phyloP scores from a whole-genome alignment of 2,113 vertebrate species.

The Passer domesticus region DNA sequence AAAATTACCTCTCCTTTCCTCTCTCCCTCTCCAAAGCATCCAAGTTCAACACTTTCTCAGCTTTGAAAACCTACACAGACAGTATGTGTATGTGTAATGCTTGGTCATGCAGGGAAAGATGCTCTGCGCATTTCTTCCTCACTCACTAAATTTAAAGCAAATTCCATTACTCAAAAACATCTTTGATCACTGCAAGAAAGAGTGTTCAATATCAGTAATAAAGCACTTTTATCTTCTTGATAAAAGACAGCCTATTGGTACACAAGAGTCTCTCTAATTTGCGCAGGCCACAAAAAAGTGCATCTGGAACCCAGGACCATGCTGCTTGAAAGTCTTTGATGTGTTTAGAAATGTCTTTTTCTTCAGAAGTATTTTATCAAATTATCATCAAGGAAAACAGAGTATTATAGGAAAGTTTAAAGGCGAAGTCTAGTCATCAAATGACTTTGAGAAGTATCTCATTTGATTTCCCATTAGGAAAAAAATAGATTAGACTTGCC shows the following conservation, averaged over 20 bases:
- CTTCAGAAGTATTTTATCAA: neutral
- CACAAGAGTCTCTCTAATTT: neutral
- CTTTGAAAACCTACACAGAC: neutral
- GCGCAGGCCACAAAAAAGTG: neutral
- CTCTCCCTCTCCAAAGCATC: neutral
- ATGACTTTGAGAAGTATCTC: neutral
- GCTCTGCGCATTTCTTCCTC: neutral
- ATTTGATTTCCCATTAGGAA: neutral
- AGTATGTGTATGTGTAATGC: neutral
- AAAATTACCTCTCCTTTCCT: neutral
- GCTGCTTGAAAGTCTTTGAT: neutral
- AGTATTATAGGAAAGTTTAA: slow-evolving; percentile 3
- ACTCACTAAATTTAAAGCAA: neutral
- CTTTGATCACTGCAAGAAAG: neutral
- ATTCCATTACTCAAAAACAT: neutral
- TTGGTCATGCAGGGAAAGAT: neutral
- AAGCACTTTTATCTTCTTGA: neutral
- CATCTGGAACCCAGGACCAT: neutral
- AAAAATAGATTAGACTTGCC: neutral
- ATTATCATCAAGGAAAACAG: neutral
- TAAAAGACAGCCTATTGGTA: neutral
- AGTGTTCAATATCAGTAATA: neutral
- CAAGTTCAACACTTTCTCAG: neutral
- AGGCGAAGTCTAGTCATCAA: neutral
- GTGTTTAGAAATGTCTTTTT: neutral